Evolutionary conservation across 2,797 vertebrate genomes (phyloP).

Genomic region (Myotis vivesi): DNA sequence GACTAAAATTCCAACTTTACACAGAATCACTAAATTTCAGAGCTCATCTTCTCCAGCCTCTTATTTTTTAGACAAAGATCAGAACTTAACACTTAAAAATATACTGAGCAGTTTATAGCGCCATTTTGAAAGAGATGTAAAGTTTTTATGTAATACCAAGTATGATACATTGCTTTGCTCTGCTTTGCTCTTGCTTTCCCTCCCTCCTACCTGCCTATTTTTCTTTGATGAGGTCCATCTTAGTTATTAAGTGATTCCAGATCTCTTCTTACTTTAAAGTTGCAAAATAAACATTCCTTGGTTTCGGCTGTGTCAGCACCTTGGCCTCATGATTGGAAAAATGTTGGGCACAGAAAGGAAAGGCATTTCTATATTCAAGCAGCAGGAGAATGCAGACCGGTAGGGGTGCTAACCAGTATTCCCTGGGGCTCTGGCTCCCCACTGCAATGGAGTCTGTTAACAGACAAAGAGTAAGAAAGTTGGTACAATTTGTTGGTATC

Average conservation of each 20-base stretch:
- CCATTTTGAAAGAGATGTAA: neutral
- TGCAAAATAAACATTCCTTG: constrained; percentile 41
- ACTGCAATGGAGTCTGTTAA: neutral
- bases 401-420: neutral
- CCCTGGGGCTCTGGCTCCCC: neutral
- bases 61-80: constrained; percentile 34
- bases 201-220: neutral
- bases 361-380: constrained; percentile 54
- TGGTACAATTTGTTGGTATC: neutral
- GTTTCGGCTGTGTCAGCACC: constrained; percentile 54
- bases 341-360: constrained; percentile 17
- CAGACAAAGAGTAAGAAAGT: neutral
- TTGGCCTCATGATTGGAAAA: constrained; percentile 71
- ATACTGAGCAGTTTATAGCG: neutral
- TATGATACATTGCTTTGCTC: neutral
- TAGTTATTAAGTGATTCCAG: constrained; percentile 55
- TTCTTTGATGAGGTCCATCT: constrained; percentile 12
- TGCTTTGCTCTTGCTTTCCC: neutral
- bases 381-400: neutral
- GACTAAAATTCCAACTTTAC: neutral
- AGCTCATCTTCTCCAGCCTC: neutral
- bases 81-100: constrained; percentile 33
- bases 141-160: neutral
- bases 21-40: neutral
- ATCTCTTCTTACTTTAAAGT: constrained; percentile 54